Evolutionary conservation across 2,797 vertebrate species (phyloP).

Genomic region (Pangasius krempfi): DNA sequence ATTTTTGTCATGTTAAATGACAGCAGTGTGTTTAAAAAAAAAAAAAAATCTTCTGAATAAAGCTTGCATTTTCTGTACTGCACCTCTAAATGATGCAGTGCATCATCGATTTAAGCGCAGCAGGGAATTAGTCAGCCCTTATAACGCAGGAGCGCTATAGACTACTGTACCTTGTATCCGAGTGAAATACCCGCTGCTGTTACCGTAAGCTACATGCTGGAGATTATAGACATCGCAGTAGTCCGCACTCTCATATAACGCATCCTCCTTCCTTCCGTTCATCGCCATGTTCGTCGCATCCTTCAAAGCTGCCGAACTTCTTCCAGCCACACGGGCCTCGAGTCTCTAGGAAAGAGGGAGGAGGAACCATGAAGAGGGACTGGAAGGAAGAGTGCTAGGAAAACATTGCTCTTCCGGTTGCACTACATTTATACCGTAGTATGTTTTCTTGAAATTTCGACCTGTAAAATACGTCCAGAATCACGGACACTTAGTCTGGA

Average conservation of each 20-base stretch:
- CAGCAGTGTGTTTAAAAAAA: background rate
- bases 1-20: background rate
- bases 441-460: background rate
- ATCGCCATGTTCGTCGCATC: conserved; percentile 79
- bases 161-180: conserved; percentile 75
- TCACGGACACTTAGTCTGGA: background rate
- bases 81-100: conserved; percentile 38
- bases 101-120: conserved; percentile 31
- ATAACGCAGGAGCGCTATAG: conserved; percentile 4
- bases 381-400: background rate
- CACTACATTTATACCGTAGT: background rate
- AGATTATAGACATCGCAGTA: conserved; percentile 74
- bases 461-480: background rate
- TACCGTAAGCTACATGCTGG: conserved; percentile 69
- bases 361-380: background rate
- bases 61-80: background rate
- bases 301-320: conserved; percentile 74
- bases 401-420: background rate
- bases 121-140: conserved; percentile 22
- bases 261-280: conserved; percentile 75
- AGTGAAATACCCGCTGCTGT: conserved; percentile 74
- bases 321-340: conserved; percentile 56
- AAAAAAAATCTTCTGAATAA: background rate
- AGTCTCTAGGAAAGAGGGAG: conserved; percentile 11
- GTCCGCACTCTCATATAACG: conserved; percentile 73